phyloP scores from a whole-genome alignment of 2,797 vertebrate genomes.

The Psittacula echo region DNA sequence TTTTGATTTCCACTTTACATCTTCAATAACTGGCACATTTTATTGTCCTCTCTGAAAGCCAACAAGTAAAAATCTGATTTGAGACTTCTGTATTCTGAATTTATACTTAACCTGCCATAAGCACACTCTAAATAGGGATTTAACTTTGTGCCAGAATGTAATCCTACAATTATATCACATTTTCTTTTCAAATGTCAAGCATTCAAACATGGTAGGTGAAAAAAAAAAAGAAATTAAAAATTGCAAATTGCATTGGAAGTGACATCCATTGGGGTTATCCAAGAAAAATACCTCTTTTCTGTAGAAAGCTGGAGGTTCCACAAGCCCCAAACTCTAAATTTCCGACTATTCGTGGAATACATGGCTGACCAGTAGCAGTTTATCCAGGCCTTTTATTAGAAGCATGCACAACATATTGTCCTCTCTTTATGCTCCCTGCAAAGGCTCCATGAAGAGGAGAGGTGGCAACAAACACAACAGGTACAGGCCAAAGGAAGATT shows the following conservation, averaged over 20 bases:
- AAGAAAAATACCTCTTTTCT: background rate
- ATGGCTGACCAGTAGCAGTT: background rate
- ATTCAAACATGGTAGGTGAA: background rate
- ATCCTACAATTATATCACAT: background rate
- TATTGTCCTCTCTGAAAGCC: background rate
- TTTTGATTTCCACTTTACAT: background rate
- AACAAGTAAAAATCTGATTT: background rate
- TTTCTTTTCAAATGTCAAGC: background rate
- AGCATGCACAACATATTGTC: background rate
- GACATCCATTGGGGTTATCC: background rate
- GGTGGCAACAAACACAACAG: background rate
- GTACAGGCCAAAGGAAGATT: background rate
- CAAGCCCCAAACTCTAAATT: background rate
- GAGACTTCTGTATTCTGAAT: background rate
- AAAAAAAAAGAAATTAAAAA: background rate
- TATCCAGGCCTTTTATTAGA: background rate
- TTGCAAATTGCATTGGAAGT: background rate
- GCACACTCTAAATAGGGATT: background rate
- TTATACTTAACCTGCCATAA: background rate
- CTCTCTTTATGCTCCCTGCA: background rate
- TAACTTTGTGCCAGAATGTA: background rate
- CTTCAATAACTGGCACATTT: background rate
- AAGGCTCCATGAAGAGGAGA: background rate
- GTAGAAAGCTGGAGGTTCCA: background rate
- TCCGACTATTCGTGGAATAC: background rate